These are phyloP conservation scores for Balearica regulorum DNA, from an alignment of 2,797 vertebrate species.

Conservation along the genomic window DNA sequence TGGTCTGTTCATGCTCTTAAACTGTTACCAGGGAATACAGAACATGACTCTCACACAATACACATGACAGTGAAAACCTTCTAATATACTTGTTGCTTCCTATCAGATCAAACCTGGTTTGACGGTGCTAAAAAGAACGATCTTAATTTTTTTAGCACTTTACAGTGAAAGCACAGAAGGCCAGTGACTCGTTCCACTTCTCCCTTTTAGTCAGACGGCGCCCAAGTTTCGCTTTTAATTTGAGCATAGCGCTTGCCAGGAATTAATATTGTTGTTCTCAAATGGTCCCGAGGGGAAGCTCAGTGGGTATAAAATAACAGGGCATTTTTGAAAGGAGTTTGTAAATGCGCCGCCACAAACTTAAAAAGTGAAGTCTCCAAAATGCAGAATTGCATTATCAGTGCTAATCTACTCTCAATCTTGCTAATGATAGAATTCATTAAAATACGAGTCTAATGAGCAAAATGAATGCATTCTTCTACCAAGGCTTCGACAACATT, in stretches of 20 bases:
- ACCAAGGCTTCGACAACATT: not conserved
- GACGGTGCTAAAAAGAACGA: not conserved
- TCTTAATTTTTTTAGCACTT: not conserved
- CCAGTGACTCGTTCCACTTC: not conserved
- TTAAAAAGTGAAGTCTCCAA: not conserved
- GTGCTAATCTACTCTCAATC: not conserved
- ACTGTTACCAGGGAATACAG: not conserved
- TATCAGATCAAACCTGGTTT: not conserved
- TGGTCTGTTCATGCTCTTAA: not conserved
- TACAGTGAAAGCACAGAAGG: not conserved
- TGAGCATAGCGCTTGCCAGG: not conserved
- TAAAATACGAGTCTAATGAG: not conserved
- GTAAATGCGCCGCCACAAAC: not conserved
- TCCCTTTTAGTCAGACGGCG: constrained; percentile 11
- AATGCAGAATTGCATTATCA: not conserved
- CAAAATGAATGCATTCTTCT: not conserved
- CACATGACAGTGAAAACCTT: not conserved
- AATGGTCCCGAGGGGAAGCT: not conserved
- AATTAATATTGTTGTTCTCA: constrained; percentile 29
- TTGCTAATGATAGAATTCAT: not conserved
- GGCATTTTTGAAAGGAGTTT: not conserved
- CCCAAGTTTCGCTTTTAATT: constrained; percentile 27
- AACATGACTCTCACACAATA: not conserved
- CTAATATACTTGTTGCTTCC: not conserved
- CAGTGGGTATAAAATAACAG: not conserved